These are phyloP conservation scores for Heliopora coerulea DNA, from an alignment of 92 coral and sea anemone species.

Conservation along the genomic window DNA sequence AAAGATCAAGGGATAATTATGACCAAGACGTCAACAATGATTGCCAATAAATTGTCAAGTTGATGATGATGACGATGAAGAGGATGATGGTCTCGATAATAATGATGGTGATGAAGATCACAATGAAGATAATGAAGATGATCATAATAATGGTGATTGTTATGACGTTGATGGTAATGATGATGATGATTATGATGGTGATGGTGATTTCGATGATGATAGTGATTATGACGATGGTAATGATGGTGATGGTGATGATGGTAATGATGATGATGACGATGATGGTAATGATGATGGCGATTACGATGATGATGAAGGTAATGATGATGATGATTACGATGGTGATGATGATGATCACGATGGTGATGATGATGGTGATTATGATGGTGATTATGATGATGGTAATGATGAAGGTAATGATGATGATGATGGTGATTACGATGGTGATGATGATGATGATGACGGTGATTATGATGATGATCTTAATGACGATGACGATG, in stretches of 20 bases:
- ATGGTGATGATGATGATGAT: neutral
- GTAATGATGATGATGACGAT: slow-evolving; percentile 24
- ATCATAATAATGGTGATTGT: slow-evolving; percentile 38
- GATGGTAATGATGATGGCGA: slow-evolving; percentile 3
- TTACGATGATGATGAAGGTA: slow-evolving; percentile 16
- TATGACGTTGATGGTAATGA: slow-evolving; percentile 26
- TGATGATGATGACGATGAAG: slow-evolving; percentile 32
- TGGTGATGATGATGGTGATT: slow-evolving; percentile 29
- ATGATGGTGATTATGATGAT: slow-evolving; percentile 37
- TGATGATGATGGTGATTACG: neutral
- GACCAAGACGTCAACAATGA: too few relatives aligned
- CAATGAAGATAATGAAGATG: slow-evolving; percentile 26
- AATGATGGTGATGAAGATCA: slow-evolving; percentile 33
- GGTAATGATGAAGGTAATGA: neutral
- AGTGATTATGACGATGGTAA: slow-evolving; percentile 33
- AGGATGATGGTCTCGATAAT: slow-evolving; percentile 27
- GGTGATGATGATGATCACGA: slow-evolving; percentile 33
- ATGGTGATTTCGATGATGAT: slow-evolving; percentile 34
- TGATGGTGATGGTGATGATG: slow-evolving; percentile 36
- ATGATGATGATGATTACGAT: slow-evolving; percentile 36
- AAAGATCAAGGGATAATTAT: too few relatives aligned
- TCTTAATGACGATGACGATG: neutral
- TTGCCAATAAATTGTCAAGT: neutral
- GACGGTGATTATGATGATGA: neutral
- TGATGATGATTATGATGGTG: slow-evolving; percentile 36